Conservation (phyloP, 2,797 vertebrate species). For the Miichthys miiuy region DNA sequence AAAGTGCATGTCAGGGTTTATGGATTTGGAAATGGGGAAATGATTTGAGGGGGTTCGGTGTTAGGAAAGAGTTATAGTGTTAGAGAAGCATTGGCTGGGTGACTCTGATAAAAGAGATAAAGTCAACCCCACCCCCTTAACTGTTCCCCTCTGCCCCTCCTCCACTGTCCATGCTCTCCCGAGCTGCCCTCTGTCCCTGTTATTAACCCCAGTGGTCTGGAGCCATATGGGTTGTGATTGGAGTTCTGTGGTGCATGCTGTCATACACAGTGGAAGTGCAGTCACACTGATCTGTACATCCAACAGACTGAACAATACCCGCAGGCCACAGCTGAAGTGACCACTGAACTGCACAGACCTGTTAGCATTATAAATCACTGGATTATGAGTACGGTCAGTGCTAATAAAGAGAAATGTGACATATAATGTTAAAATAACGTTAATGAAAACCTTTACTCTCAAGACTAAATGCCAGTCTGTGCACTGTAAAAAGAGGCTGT, state of each 20-base stretch:
- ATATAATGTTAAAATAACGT: too few species aligned
- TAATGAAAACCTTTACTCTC: conserved; percentile 4
- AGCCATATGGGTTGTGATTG: conserved; percentile 63
- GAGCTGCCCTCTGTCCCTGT: conserved; percentile 56
- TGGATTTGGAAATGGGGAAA: conserved; percentile 66
- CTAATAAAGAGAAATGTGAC: neutral
- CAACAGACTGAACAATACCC: conserved; percentile 17
- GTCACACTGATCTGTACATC: conserved; percentile 26
- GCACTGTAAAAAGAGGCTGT: neutral
- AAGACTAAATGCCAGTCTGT: neutral
- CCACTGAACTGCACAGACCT: conserved; percentile 19
- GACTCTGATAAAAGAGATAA: conserved; percentile 68
- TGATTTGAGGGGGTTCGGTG: conserved; percentile 34
- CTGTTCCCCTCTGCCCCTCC: neutral
- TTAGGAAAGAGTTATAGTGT: conserved; percentile 27
- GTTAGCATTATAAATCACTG: neutral
- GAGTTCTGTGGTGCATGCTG: conserved; percentile 43
- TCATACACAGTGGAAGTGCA: conserved; percentile 27
- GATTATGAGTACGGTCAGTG: conserved; percentile 14
- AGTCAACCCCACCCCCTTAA: conserved; percentile 10
- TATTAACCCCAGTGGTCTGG: conserved; percentile 69
- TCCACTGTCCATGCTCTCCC: conserved; percentile 36
- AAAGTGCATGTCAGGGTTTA: conserved; percentile 72
- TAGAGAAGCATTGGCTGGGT: conserved; percentile 22
- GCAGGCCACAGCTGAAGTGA: conserved; percentile 24